Evolutionary conservation across 2,888 invertebrate genomes (phyloP).

Genomic region (Lamellibrachia columna): DNA sequence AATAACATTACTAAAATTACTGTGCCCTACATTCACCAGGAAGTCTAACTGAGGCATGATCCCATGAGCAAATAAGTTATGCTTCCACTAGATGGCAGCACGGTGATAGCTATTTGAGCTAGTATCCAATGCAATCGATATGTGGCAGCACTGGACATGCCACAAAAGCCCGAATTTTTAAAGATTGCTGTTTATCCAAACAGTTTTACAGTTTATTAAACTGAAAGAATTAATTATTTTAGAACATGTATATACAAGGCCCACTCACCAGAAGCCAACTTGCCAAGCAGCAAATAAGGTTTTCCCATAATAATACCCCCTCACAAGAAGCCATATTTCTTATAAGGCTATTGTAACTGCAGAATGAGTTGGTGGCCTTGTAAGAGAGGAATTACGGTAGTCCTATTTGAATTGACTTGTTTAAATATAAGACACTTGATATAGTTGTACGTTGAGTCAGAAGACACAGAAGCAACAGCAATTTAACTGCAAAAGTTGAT

Average conservation of each 20-base stretch:
- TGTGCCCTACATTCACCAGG: too few relatives aligned
- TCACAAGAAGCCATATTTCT: background rate
- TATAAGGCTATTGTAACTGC: background rate
- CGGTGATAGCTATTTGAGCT: background rate
- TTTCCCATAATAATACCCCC: background rate
- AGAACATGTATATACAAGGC: too few relatives aligned
- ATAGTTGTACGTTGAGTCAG: background rate
- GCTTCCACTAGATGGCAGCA: background rate
- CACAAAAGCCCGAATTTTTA: background rate
- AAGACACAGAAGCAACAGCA: background rate
- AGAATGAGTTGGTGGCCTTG: background rate
- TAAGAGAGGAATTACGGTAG: too few relatives aligned
- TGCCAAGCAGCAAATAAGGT: background rate
- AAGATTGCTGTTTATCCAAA: too few relatives aligned
- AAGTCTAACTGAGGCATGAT: too few relatives aligned
- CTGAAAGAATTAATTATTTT: too few relatives aligned
- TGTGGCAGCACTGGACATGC: too few relatives aligned
- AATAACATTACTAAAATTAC: too few relatives aligned
- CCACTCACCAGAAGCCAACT: too few relatives aligned
- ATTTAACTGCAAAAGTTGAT: background rate
- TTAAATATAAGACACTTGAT: background rate
- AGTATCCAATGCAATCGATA: too few relatives aligned
- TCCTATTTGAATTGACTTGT: background rate
- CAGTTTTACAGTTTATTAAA: too few relatives aligned
- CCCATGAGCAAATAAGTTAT: background rate